Evolutionary conservation across 2,113 vertebrate species (phyloP).

Genomic region (Nansenia antarctica): DNA sequence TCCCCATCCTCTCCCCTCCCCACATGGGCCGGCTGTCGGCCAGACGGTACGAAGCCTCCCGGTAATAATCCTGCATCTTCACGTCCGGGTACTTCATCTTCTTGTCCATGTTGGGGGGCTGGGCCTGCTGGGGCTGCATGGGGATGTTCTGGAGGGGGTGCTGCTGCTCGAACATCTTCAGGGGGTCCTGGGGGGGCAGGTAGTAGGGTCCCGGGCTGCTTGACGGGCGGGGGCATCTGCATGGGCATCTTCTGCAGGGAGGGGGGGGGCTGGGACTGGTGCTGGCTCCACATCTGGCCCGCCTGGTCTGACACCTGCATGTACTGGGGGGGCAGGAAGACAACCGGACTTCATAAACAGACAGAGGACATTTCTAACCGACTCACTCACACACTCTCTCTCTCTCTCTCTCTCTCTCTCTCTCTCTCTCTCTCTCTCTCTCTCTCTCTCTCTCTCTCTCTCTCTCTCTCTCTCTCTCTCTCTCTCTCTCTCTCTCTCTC

Average conservation of each 20-base stretch:
- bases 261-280: slow-evolving; percentile 77
- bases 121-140: slow-evolving; percentile 75
- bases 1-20: slow-evolving; percentile 80
- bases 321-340: slow-evolving; percentile 73
- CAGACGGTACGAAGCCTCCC: slow-evolving; percentile 87
- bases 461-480: too few species aligned
- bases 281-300: slow-evolving; percentile 92
- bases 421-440: too few species aligned
- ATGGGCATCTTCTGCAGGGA: slow-evolving; percentile 85
- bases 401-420: too few species aligned
- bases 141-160: slow-evolving; percentile 74
- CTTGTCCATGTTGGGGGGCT: slow-evolving; percentile 81
- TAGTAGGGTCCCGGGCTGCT: slow-evolving; percentile 72
- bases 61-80: slow-evolving; percentile 92
- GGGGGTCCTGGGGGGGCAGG: slow-evolving; percentile 82
- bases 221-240: slow-evolving; percentile 84
- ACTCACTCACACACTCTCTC: too few species aligned
- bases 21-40: slow-evolving; percentile 78
- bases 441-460: too few species aligned
- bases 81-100: slow-evolving; percentile 93
- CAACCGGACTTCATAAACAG: background rate
- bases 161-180: slow-evolving; percentile 87
- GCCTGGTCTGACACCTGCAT: slow-evolving; percentile 87
- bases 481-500: too few species aligned
- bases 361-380: background rate